Conservation (phyloP, 2,113 vertebrate genomes). For the Nasalis larvatus region DNA sequence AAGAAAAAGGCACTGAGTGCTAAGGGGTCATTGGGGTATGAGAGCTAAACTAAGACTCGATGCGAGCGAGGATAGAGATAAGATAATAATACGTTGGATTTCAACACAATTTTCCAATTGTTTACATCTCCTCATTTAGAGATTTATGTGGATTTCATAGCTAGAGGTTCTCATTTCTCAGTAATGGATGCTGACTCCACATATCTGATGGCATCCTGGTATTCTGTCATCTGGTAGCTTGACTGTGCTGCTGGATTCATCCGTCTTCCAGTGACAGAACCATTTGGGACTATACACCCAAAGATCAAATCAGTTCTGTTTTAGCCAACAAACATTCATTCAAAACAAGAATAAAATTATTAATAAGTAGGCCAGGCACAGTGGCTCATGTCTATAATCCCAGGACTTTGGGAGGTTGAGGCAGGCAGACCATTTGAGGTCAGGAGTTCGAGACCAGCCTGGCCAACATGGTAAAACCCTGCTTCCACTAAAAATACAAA, state of each 20-base stretch:
- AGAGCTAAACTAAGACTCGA: not conserved
- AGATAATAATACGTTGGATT: not conserved
- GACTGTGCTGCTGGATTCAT: not conserved
- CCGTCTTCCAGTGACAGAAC: not conserved
- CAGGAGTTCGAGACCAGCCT: too few relatives aligned
- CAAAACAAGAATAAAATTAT: not conserved
- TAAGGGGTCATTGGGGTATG: too few relatives aligned
- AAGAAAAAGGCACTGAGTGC: not conserved
- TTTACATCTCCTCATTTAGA: not conserved
- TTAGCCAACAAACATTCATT: not conserved
- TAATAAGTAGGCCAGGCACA: too few relatives aligned
- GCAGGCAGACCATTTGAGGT: too few relatives aligned
- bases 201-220: not conserved
- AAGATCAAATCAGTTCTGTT: not conserved
- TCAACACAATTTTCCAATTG: not conserved
- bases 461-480: too few relatives aligned
- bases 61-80: not conserved
- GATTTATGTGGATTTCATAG: not conserved
- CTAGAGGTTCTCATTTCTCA: not conserved
- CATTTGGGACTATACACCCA: not conserved
- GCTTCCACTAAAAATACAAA: too few relatives aligned
- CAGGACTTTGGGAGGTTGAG: too few relatives aligned
- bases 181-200: not conserved
- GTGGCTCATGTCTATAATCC: too few relatives aligned
- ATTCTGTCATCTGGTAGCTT: not conserved